Evolutionary conservation across 2,888 invertebrate species (phyloP), one percentile per base, ranked within the genome.

Genomic region (Harpalus rufipes): DNA sequence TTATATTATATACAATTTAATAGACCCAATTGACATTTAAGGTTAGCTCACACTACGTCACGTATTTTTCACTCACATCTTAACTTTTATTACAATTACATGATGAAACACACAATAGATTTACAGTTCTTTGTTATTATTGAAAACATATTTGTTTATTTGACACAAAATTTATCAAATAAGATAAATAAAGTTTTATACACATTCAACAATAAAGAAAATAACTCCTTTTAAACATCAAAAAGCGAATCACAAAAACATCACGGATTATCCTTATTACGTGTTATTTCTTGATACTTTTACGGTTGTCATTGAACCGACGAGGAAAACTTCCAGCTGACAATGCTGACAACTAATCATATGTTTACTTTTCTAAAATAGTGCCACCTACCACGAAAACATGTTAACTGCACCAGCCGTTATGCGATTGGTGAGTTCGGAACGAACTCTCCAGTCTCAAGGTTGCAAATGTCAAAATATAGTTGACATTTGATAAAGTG

Each of bases 41-140:
- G 85, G 85, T 85, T 85, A 85, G 80, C 68, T 58, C 58, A 72
- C 82, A 58, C 21, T 80, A 85, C 85, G 79, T 85, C 85, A 85
- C 85, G n/a, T 85, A 79, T 59, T 39, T 72, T 78, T 84, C 68
- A 84, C 79, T 79, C 7, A 65, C 58, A 79, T 79, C 58, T 82
- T 81, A 32, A 65, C 82, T 82, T 39, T 39, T 65, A 65, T 63
- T 41, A 68, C 5, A 68, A 65, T 44, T 32, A 65, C 51, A 81
- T 65, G 21, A 81, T 51, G 14, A 81, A 59, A 65, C 21, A 39
- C 65, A 81, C 65, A 65, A 63, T 78, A 44, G 18, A 21, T 18
- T 72, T 32, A 21, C 10, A 63, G n/a, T 51, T 41, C 59, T 51
- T 84, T 76, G 25, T 76, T 14, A 68, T 68, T 39, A 63, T 41